Percentiles rank a stretch among this genome's conserved stretches.
These are phyloP conservation scores for Agelastica alni DNA, from an alignment of 2,888 invertebrate species.

Conservation along the genomic window DNA sequence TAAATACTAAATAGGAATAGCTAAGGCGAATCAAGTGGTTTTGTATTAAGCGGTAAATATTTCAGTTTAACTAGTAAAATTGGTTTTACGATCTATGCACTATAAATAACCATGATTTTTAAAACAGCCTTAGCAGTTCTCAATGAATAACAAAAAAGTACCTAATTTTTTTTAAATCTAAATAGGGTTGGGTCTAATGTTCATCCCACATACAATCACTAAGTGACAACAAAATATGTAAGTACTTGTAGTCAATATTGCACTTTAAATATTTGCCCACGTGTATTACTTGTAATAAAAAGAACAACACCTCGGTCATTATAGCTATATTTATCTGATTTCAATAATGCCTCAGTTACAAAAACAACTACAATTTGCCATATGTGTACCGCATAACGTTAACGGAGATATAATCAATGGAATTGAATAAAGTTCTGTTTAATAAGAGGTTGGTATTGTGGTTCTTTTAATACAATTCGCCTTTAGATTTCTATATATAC, in stretches of 20 bases:
- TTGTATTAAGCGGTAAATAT: too few species aligned
- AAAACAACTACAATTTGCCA: constrained; percentile 12
- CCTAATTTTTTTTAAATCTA: too few species aligned
- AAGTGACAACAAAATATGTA: neutral
- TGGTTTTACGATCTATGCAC: too few species aligned
- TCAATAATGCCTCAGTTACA: neutral
- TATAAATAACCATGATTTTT: too few species aligned
- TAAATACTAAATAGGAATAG: too few species aligned
- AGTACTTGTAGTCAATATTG: neutral
- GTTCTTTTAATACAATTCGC: constrained; percentile 31
- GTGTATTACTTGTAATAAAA: neutral
- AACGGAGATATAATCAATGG: constrained; percentile 7
- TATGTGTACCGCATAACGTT: constrained; percentile 2
- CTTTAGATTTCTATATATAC: constrained; percentile 28
- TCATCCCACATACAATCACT: neutral
- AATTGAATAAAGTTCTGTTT: constrained; percentile 30
- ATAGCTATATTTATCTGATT: neutral
- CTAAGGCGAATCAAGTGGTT: too few species aligned
- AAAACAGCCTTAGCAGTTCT: too few species aligned
- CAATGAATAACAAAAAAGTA: too few species aligned
- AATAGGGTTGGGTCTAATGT: neutral
- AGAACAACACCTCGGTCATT: neutral
- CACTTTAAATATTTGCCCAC: constrained; percentile 1
- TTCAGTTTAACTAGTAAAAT: too few species aligned
- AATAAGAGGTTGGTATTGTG: constrained; percentile 27